Evolutionary conservation across 1,140 invertebrate species (phyloP), one percentile per base, ranked within the genome.

Genomic region (Spodoptera litura): DNA sequence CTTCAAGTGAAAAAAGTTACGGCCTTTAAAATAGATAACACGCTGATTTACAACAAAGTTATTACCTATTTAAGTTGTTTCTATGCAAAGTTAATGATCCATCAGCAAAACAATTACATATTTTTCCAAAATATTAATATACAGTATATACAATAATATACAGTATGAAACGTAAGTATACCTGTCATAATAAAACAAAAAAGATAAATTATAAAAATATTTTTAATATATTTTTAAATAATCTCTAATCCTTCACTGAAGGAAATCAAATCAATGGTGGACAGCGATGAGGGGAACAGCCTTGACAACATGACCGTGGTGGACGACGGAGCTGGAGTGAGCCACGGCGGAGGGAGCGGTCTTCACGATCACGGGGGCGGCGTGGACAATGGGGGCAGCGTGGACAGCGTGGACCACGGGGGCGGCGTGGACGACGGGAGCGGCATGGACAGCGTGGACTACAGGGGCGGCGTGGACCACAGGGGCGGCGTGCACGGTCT

Each of bases 211-310:
- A 61, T 75, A 72, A 78, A 52, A 55, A 38, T 71, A 77, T 55
- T 15, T 59, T 27, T 56, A 44, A 44, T 44, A 44, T 72, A 74
- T 12, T 49, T 70, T 70, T 56, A 27, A 62, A 56, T n/a, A 56
- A 64, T 55, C 38, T 66, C 62, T 70, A 70, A 13, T 8, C 66
- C 66, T 70, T 70, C 66, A 70, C 25, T 52, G n/a, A 77, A 68
- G 61, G 49, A 27, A 70, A 49, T 51, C 6, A 77, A 79, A 74
- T 79, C 49, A 82, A 53, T 93, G 90, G 80, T 94, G 95, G 86
- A 94, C 93, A 66, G 95, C 91, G 38, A 95, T 84, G 31, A 95
- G 87, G n/a, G 95, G 95, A 66, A 96, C 93, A 68, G 95, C 87
- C 80, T 95, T 95, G 85, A 95, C 92, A 61, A 95, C 89, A n/a